These are phyloP conservation scores for Temnothorax curvispinosus DNA, from an alignment of 1,140 invertebrate species.

Conservation along the genomic window DNA sequence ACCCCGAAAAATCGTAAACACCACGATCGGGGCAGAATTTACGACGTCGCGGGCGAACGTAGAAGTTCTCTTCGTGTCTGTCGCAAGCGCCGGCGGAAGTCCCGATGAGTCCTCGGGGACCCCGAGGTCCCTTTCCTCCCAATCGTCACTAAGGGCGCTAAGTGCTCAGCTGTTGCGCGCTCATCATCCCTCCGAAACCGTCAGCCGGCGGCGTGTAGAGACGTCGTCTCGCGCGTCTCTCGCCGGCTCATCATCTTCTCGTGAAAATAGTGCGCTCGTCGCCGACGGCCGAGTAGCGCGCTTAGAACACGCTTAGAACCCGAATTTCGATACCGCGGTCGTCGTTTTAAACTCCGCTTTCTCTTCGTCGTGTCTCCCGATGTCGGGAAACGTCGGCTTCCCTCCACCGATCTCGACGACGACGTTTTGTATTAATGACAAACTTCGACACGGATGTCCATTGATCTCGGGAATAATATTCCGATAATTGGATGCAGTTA, in stretches of 20 bases:
- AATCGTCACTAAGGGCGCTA: conserved; percentile 60
- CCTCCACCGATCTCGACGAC: not conserved
- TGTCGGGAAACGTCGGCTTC: not conserved
- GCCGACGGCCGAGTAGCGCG: not conserved
- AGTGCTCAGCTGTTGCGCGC: conserved; percentile 82
- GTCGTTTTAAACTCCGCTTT: not conserved
- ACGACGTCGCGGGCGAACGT: conserved; percentile 33
- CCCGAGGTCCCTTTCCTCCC: conserved; percentile 28
- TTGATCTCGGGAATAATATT: not conserved
- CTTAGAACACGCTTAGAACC: conserved; percentile 1
- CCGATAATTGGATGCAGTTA: not conserved
- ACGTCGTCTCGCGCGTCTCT: conserved; percentile 33
- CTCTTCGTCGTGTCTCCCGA: not conserved
- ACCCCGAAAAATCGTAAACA: conserved; percentile 35
- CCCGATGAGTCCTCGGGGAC: conserved; percentile 75
- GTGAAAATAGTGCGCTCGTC: conserved; percentile 25
- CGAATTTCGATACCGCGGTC: conserved; percentile 13
- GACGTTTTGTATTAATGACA: not conserved
- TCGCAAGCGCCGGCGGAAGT: conserved; percentile 76
- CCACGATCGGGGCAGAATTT: conserved; percentile 59
- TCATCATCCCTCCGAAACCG: conserved; percentile 50
- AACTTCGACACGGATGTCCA: not conserved
- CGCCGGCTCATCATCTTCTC: not conserved
- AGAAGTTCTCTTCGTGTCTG: conserved; percentile 32
- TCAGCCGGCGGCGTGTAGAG: conserved; percentile 1